A percentile compares a stretch with the other conserved stretches of the same genome.
Conservation (phyloP, 2,888 invertebrate species). For the Pomacea canaliculata region DNA sequence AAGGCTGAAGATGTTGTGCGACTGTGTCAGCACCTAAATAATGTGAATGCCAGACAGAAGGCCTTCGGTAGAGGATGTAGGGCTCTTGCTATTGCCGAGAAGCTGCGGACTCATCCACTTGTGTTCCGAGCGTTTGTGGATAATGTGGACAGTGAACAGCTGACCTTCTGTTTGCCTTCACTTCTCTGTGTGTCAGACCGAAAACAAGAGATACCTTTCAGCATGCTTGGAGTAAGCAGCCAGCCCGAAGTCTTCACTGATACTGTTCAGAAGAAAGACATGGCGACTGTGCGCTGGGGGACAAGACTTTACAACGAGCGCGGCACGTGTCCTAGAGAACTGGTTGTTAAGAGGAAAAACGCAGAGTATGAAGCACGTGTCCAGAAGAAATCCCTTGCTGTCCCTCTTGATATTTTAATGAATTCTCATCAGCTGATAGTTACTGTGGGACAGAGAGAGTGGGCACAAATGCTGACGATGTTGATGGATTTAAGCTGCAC, state of each 20-base stretch:
- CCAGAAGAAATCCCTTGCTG: not conserved
- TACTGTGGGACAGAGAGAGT: not conserved
- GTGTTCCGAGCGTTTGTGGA: slow-evolving; percentile 38
- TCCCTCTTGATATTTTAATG: not conserved
- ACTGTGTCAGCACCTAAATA: slow-evolving; percentile 41
- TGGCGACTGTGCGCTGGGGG: slow-evolving; percentile 39
- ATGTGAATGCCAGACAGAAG: slow-evolving; percentile 39
- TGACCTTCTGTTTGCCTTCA: slow-evolving; percentile 39
- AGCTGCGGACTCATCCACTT: slow-evolving; percentile 33
- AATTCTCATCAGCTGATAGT: slow-evolving; percentile 3
- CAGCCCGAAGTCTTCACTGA: slow-evolving; percentile 38
- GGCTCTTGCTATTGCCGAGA: slow-evolving; percentile 35
- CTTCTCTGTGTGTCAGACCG: slow-evolving; percentile 31
- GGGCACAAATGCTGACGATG: slow-evolving; percentile 11
- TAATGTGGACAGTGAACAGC: slow-evolving; percentile 35
- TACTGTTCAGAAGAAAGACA: slow-evolving; percentile 24
- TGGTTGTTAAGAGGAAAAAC: not conserved
- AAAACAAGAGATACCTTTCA: slow-evolving; percentile 39
- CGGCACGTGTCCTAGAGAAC: not conserved
- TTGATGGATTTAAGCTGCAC: not conserved
- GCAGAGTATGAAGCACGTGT: not conserved
- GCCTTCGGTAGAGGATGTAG: slow-evolving; percentile 39
- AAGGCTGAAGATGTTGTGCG: slow-evolving; percentile 36
- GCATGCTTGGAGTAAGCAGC: slow-evolving; percentile 36
- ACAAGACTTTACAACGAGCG: slow-evolving; percentile 35